A percentile compares a stretch with the other conserved stretches of the same genome.
phyloP scores from a whole-genome alignment of 2,797 vertebrate species.

The Molossus alvarezi region DNA sequence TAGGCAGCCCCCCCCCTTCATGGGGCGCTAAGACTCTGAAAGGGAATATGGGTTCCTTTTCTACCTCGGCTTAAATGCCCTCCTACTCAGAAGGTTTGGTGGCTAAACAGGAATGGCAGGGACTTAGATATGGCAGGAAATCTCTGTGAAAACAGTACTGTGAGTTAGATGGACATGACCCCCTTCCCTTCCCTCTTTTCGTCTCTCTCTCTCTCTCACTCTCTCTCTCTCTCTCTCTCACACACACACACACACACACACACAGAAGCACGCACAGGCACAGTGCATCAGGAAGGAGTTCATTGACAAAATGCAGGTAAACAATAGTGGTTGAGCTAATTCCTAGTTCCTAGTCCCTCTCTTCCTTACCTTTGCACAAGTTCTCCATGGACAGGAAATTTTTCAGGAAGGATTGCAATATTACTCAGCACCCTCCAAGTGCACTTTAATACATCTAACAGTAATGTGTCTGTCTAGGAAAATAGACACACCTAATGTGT shows the following conservation, averaged over 20 bases:
- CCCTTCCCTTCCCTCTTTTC: neutral
- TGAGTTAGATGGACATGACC: neutral
- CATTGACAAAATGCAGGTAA: neutral
- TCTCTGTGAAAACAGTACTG: neutral
- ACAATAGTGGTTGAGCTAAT: neutral
- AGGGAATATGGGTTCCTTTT: neutral
- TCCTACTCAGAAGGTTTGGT: neutral
- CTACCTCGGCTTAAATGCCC: neutral
- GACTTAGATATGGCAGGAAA: neutral
- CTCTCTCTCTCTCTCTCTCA: neutral
- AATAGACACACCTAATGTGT: neutral
- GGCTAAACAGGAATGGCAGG: neutral
- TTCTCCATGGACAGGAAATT: neutral
- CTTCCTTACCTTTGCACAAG: neutral
- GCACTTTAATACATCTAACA: neutral
- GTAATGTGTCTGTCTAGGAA: neutral
- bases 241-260: neutral
- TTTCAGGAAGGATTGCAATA: neutral
- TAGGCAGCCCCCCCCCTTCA: too few species aligned
- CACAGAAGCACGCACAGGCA: neutral
- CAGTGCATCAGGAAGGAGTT: neutral
- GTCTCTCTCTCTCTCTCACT: neutral
- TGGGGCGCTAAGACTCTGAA: fast-evolving
- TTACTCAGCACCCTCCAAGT: neutral
- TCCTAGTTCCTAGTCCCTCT: neutral